Conservation (phyloP, 1,140 invertebrate species). For the Arion vulgaris region DNA sequence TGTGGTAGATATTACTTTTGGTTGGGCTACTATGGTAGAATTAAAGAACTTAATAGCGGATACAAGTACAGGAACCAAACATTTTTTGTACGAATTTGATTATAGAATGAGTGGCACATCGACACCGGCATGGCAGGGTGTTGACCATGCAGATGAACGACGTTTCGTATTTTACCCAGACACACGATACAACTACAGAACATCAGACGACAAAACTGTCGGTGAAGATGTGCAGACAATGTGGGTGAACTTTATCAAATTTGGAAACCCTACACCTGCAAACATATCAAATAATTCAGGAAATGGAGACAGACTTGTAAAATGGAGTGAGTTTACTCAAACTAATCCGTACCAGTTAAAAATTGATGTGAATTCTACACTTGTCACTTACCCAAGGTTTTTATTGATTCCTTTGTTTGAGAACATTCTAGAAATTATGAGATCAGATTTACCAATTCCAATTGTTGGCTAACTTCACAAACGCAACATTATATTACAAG, state of each 20-base stretch:
- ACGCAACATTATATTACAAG: too few species aligned
- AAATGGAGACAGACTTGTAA: too few species aligned
- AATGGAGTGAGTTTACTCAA: background rate
- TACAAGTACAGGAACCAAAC: background rate
- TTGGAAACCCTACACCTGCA: background rate
- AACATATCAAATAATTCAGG: too few species aligned
- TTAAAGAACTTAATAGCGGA: too few species aligned
- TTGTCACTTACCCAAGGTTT: background rate
- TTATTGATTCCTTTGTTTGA: background rate
- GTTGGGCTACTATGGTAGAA: background rate
- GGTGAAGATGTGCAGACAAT: background rate
- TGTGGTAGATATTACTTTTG: background rate
- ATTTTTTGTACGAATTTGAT: slow-evolving; percentile 14
- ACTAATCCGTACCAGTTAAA: background rate
- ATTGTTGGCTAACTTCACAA: background rate
- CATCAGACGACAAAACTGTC: background rate
- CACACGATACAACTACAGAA: background rate
- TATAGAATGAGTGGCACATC: background rate
- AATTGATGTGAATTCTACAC: background rate
- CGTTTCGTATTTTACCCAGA: slow-evolving; percentile 5
- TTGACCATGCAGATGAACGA: background rate
- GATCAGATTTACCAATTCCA: background rate
- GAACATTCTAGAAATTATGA: slow-evolving; percentile 1
- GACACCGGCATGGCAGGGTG: background rate
- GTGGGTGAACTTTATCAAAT: background rate